A percentile compares a stretch with the other conserved stretches of the same genome.
Conservation (phyloP, 2,113 vertebrate species). For the Crotophaga sulcirostris region DNA sequence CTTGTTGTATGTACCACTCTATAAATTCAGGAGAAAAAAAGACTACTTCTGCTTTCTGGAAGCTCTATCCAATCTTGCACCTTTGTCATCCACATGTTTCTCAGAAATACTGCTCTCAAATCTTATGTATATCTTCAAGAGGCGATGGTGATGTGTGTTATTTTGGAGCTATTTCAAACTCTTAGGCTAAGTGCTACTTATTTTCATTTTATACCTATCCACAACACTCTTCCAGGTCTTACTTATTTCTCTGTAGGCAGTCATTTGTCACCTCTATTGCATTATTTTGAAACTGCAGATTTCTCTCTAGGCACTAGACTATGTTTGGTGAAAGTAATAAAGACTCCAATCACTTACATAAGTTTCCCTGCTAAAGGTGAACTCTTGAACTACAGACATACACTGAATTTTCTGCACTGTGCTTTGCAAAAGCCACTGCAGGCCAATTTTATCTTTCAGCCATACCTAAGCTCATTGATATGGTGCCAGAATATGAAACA, state of each 20-base stretch:
- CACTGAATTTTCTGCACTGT: constrained; percentile 1
- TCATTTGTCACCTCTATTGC: constrained; percentile 45
- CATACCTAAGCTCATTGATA: neutral
- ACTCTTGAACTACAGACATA: constrained; percentile 44
- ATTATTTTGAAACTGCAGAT: constrained; percentile 32
- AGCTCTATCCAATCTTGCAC: neutral
- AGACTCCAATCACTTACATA: constrained; percentile 28
- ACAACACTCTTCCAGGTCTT: constrained; percentile 16
- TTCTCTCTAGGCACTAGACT: constrained; percentile 4
- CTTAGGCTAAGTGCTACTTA: constrained; percentile 25
- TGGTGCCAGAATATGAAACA: neutral
- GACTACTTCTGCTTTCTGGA: neutral
- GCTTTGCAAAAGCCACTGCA: neutral
- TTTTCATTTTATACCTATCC: constrained; percentile 51
- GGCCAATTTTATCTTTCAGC: neutral
- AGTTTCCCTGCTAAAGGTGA: constrained; percentile 33
- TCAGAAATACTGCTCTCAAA: constrained; percentile 15
- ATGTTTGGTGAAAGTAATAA: constrained; percentile 41
- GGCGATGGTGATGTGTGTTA: neutral
- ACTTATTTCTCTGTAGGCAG: constrained; percentile 16
- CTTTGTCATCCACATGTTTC: neutral
- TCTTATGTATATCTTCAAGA: neutral
- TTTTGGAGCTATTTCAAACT: constrained; percentile 50
- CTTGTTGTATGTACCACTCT: neutral
- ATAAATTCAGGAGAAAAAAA: neutral